Evolutionary conservation across 2,113 vertebrate genomes (phyloP), one percentile per base, ranked within the genome.

Genomic region (Oreochromis aureus): DNA sequence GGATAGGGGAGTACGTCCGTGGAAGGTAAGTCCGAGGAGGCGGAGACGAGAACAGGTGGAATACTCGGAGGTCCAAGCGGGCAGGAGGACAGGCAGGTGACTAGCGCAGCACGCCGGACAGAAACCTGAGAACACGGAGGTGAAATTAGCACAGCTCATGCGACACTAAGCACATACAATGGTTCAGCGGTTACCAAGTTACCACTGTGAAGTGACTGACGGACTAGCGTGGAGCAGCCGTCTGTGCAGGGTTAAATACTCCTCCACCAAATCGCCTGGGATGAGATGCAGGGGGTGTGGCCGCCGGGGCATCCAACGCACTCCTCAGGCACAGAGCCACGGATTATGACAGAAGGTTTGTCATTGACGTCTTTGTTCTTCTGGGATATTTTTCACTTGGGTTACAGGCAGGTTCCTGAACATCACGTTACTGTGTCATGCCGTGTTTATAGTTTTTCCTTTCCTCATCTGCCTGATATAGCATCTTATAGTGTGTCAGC

Each of bases 351-450:
- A 59, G 58, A 59, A 59, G 6, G 59, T 81, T 76, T n/a, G 11
- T 56, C 12, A 44, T 3, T 51, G 24, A 78, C 2, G 3, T n/a
- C 24, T 51, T 78, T 32, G 24, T 76, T 30, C 41, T 78, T n/a
- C 71, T 48, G 24, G 41, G 24, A 54, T 41, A 54, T 81, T 82
- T 54, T 91, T 59, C 44, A 51, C 88, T 81, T 71, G 76, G 3
- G 32, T 90, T 22, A 41, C 82, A 90, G 83, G 51, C 54, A 81
- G 30, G 84, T 56, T 90, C 30, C 73, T 12, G 27, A 51, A 51
- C 16, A 48, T 76, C 88, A 71, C 63, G 71, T 24, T 19, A 51
- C 73, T 78, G 27, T 51, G 44, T 78, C 48, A 78, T n/a, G 0
- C 27, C 2, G 7, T 78, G 46, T 53, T 48, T 19, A 51, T 19